These are phyloP conservation scores for Palythoa grandiflora DNA, from an alignment of 92 coral and sea anemone genomes.

Conservation along the genomic window DNA sequence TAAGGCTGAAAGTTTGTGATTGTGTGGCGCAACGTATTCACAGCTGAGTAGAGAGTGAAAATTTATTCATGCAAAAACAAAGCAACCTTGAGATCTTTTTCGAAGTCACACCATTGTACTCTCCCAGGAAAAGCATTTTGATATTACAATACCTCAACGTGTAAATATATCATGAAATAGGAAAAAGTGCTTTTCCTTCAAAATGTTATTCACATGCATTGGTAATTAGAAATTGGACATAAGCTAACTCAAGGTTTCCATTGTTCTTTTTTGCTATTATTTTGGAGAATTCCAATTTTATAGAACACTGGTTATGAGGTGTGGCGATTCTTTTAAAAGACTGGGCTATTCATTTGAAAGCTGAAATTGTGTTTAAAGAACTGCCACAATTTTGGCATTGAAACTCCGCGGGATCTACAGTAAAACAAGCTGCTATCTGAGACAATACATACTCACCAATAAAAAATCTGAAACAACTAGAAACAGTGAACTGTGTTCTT, in stretches of 20 bases:
- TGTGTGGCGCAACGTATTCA: conserved; percentile 78
- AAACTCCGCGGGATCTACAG: conserved; percentile 24
- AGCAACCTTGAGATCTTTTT: not conserved
- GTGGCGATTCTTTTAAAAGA: conserved; percentile 28
- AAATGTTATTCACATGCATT: conserved; percentile 58
- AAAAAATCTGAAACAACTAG: conserved; percentile 1
- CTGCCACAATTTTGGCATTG: conserved; percentile 12
- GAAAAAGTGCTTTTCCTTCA: conserved; percentile 12
- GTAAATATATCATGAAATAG: conserved; percentile 32
- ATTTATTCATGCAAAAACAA: conserved; percentile 64
- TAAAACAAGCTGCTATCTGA: not conserved
- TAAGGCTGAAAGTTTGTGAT: conserved; percentile 75
- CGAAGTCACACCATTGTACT: not conserved
- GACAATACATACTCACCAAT: not conserved
- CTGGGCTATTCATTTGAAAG: conserved; percentile 24
- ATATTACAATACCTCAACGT: conserved; percentile 5
- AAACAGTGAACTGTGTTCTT: not conserved
- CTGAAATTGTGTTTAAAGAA: conserved; percentile 24
- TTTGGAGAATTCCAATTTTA: conserved; percentile 43
- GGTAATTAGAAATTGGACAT: conserved; percentile 46
- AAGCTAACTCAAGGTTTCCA: conserved; percentile 45
- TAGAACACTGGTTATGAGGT: conserved; percentile 36
- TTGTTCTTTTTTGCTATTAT: conserved; percentile 70
- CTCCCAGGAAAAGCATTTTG: not conserved
- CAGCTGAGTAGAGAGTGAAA: conserved; percentile 72